Evolutionary conservation across 2,888 invertebrate genomes (phyloP).

Genomic region (Nesidiocoris tenuis): DNA sequence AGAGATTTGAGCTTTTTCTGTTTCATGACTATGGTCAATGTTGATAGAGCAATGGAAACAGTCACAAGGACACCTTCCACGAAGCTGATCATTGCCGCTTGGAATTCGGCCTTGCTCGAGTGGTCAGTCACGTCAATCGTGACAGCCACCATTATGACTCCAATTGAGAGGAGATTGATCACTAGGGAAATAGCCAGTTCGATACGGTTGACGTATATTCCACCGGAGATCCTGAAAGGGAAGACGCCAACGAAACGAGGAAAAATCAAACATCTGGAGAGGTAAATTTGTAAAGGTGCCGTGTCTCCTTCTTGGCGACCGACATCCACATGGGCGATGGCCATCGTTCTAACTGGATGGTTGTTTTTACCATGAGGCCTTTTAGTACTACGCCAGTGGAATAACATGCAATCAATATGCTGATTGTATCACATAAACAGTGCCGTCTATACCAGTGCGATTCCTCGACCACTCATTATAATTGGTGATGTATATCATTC

Average conservation of each 20-base stretch:
- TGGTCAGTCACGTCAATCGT: neutral
- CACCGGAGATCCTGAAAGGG: neutral
- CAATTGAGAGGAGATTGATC: neutral
- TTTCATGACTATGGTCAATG: neutral
- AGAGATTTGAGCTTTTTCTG: neutral
- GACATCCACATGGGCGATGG: no score
- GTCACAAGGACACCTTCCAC: neutral
- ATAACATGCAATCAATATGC: no score
- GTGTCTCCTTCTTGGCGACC: no score
- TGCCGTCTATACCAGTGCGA: no score
- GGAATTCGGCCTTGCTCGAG: neutral
- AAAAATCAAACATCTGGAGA: neutral
- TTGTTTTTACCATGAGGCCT: no score
- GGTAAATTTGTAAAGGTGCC: neutral
- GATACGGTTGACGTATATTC: neutral
- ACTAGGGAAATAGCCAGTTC: neutral
- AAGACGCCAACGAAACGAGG: slow-evolving; percentile 8
- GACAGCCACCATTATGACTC: neutral
- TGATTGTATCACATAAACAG: no score
- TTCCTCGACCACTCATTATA: no score
- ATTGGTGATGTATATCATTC: no score
- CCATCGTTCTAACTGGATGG: no score
- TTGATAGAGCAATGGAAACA: neutral
- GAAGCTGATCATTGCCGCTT: neutral
- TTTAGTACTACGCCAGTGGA: no score